Conservation (phyloP, 1,140 invertebrate genomes). For the Bombus superbus region DNA sequence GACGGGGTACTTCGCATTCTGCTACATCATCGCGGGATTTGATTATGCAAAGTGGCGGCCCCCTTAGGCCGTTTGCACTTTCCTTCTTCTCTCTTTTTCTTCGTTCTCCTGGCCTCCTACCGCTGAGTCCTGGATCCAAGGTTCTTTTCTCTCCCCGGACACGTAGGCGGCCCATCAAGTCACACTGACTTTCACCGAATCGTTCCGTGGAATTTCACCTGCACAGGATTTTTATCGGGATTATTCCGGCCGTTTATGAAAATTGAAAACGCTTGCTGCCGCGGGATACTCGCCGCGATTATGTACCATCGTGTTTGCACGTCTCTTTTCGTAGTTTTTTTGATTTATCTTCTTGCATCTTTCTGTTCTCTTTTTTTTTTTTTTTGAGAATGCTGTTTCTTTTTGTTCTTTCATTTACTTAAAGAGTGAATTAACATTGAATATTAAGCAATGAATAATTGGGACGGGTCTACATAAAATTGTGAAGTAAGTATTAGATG, state of each 20-base stretch:
- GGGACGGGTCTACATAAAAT: too few species aligned
- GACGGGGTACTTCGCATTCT: conserved; percentile 72
- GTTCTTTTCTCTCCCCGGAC: conserved; percentile 28
- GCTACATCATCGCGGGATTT: conserved; percentile 76
- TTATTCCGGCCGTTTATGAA: conserved; percentile 36
- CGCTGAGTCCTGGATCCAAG: neutral
- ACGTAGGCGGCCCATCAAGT: conserved; percentile 45
- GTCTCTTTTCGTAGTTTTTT: neutral
- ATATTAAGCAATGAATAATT: too few species aligned
- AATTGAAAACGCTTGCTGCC: conserved; percentile 15
- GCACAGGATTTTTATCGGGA: conserved; percentile 17
- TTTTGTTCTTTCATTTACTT: too few species aligned
- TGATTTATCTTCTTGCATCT: neutral
- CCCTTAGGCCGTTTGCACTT: conserved; percentile 57
- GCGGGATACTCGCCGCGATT: too few species aligned
- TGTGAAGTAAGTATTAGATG: too few species aligned
- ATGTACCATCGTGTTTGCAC: neutral
- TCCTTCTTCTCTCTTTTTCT: conserved; percentile 33
- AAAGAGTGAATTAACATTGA: too few species aligned
- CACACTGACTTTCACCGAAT: conserved; percentile 19
- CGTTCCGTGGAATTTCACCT: neutral
- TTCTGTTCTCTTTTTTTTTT: too few species aligned
- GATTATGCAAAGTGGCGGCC: conserved; percentile 76
- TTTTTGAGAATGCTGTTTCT: too few species aligned
- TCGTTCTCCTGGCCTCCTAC: conserved; percentile 13